Evolutionary conservation across 2,888 invertebrate species (phyloP).

Genomic region (Koerneria pararmatus): DNA sequence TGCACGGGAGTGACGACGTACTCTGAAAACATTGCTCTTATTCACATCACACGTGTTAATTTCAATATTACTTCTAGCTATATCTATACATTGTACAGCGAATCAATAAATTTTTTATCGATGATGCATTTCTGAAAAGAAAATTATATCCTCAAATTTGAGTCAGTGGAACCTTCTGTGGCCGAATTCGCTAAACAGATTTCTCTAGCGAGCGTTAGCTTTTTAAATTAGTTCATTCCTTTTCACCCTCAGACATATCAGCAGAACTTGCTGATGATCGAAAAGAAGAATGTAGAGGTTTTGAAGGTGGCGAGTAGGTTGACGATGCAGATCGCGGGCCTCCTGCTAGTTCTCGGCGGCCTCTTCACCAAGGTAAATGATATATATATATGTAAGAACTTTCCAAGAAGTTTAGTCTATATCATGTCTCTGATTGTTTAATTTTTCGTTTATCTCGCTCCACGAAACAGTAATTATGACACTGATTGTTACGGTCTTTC

Average conservation of each 20-base stretch:
- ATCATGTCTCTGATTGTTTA: too few species aligned
- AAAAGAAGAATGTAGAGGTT: neutral
- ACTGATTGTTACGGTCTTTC: too few species aligned
- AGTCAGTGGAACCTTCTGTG: too few species aligned
- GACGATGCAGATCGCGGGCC: slow-evolving; percentile 52
- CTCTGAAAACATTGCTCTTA: slow-evolving; percentile 48
- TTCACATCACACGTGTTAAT: slow-evolving; percentile 41
- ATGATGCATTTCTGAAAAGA: neutral
- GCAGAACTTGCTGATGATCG: neutral
- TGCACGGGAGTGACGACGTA: slow-evolving; percentile 53
- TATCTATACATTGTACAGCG: too few species aligned
- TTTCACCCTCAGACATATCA: neutral
- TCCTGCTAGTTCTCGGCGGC: slow-evolving; percentile 40
- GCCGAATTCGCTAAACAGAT: too few species aligned
- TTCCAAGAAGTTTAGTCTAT: too few species aligned
- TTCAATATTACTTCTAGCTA: neutral
- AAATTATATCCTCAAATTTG: neutral
- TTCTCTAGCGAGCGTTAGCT: too few species aligned
- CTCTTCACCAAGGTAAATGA: slow-evolving; percentile 37
- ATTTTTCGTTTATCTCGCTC: too few species aligned
- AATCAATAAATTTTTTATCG: neutral
- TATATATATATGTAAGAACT: neutral
- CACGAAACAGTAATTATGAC: too few species aligned
- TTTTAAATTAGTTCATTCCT: too few species aligned
- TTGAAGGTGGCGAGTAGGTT: slow-evolving; percentile 45